Base-by-base conservation (phyloP, 1,140 invertebrate species). In the Varroa destructor region DNA sequence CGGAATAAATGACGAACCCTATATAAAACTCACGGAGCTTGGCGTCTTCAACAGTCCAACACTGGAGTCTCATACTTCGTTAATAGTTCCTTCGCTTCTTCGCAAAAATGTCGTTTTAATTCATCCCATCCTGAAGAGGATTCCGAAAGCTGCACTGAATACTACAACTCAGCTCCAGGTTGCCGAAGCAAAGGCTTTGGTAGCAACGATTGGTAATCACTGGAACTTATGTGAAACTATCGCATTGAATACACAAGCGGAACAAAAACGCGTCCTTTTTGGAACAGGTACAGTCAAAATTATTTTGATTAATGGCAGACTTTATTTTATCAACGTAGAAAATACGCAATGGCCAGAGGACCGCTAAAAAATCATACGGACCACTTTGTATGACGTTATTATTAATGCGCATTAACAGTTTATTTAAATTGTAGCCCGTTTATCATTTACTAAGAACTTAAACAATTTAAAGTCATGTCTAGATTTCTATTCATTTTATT, bases 41-140 rank as follows among this genome's bases (percentile, higher is more conserved):
- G 73, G 10, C 12, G 36, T 25, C 1, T 2, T 12, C 36, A 10
- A 67, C 36, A 67, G 40, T 37, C 14, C 14, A 37, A 37, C 40
- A 36, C 37, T 67, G 12, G 14, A 40, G 61, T 43, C 12, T 14
- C 14, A 46, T 40, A 46, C 61, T 40, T 40, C 10, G 12, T 37
- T 67, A 12, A 46, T 67, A 14, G 36, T 12, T 25, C 61, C 61
- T 14, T 67, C 61, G 12, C 12, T 37, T 8, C 46, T 43, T 8
- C 61, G 36, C 2, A n/a, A 46, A 40, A 1, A 67, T 37, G 46
- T 67, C 37, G 12, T 67, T 14, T 46, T 67, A 25, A 37, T 67
- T 67, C 61, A 67, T 40, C 61, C 61, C 10, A 37, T 67, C 12
- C 40, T 43, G 40, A 67, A 67, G 46, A 67, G 46, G 2, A 40